These are phyloP conservation scores for Prolemur simus DNA, from an alignment of 2,113 vertebrate genomes.

Conservation along the genomic window DNA sequence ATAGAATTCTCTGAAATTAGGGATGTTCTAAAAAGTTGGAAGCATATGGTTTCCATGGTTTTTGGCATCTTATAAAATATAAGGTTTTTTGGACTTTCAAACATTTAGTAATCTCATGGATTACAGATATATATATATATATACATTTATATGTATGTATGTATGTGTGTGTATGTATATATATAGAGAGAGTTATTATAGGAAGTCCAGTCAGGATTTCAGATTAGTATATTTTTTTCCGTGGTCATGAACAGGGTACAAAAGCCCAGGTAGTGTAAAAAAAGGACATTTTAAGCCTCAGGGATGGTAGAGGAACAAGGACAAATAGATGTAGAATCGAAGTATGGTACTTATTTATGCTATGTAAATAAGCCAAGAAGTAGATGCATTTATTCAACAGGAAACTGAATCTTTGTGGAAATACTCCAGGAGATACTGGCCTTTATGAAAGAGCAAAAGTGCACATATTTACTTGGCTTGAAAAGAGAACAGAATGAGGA, in stretches of 20 bases:
- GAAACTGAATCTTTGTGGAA: background rate
- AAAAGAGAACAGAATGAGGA: background rate
- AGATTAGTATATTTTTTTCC: background rate
- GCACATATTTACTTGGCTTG: background rate
- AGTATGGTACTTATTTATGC: background rate
- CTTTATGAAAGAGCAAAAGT: background rate
- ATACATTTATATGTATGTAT: background rate
- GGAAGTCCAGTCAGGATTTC: background rate
- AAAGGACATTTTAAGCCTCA: background rate
- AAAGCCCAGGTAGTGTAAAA: background rate
- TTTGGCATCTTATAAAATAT: slow-evolving; percentile 1
- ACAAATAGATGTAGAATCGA: background rate
- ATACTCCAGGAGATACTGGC: background rate
- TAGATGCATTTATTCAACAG: background rate
- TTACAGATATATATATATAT: background rate
- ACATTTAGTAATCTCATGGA: background rate
- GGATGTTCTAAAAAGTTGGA: background rate
- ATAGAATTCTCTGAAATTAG: background rate
- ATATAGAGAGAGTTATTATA: background rate
- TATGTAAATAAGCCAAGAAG: slow-evolving; percentile 22
- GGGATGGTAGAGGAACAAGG: background rate
- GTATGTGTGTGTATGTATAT: background rate
- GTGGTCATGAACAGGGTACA: background rate
- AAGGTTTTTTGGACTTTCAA: background rate
- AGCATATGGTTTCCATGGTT: background rate